phyloP scores from a whole-genome alignment of 2,888 invertebrate species.

The Agrotis segetum region DNA sequence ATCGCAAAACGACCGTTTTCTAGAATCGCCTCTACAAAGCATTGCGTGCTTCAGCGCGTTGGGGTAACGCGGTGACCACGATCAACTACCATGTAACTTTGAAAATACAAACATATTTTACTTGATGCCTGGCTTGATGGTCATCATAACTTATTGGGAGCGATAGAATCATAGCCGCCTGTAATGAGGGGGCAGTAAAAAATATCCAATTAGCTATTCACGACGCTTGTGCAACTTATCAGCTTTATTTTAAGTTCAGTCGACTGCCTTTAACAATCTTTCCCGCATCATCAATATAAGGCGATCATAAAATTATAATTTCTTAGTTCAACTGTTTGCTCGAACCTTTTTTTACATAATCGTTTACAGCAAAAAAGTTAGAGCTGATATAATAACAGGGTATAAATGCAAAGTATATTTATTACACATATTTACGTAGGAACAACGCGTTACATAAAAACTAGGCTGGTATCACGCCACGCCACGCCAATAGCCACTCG shows the following conservation, averaged over 20 bases:
- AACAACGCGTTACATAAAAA: slow-evolving; percentile 68
- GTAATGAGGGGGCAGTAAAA: slow-evolving; percentile 17
- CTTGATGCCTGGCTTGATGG: slow-evolving; percentile 58
- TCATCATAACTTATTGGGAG: slow-evolving; percentile 51
- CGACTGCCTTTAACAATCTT: slow-evolving; percentile 42
- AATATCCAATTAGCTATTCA: slow-evolving; percentile 34
- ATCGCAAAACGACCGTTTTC: slow-evolving; percentile 91
- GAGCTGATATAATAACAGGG: slow-evolving; percentile 57
- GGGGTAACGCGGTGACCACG: slow-evolving; percentile 66
- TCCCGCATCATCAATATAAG: slow-evolving; percentile 25
- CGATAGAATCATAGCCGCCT: slow-evolving; percentile 45
- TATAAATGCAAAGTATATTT: slow-evolving; percentile 60
- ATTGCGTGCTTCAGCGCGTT: slow-evolving; percentile 84
- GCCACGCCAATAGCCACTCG: slow-evolving; percentile 76
- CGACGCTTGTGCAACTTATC: slow-evolving; percentile 20
- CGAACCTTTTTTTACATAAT: slow-evolving; percentile 51
- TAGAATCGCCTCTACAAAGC: slow-evolving; percentile 89
- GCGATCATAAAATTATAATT: slow-evolving; percentile 47
- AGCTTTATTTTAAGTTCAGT: slow-evolving; percentile 30
- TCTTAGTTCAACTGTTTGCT: slow-evolving; percentile 52
- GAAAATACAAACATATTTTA: slow-evolving; percentile 62
- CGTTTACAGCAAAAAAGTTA: slow-evolving; percentile 51
- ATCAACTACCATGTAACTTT: slow-evolving; percentile 64
- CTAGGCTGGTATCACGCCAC: slow-evolving; percentile 77
- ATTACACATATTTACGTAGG: slow-evolving; percentile 64